Conservation (phyloP, 2,888 invertebrate species). For the Calliopum simillimum region DNA sequence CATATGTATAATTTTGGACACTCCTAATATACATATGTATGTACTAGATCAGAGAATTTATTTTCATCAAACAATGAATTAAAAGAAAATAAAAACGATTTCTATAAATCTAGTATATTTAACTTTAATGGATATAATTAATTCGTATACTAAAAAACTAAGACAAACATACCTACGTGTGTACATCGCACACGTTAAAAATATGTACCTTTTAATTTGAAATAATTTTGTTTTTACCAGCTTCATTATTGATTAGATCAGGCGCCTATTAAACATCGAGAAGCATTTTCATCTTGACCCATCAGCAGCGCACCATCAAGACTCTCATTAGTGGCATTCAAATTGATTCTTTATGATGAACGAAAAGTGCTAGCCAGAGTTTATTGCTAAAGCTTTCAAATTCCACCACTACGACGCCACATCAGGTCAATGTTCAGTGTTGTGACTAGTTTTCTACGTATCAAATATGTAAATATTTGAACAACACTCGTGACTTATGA, state of each 20-base stretch:
- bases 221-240: constrained; percentile 9
- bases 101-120: too few relatives aligned
- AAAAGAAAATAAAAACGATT: too few relatives aligned
- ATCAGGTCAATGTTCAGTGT: too few relatives aligned
- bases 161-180: neutral
- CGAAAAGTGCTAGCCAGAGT: constrained; percentile 9
- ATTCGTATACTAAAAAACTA: neutral
- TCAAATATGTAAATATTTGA: too few relatives aligned
- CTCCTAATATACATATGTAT: too few relatives aligned
- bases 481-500: too few relatives aligned
- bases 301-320: constrained; percentile 37
- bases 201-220: neutral
- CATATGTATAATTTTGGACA: too few relatives aligned
- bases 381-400: too few relatives aligned
- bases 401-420: too few relatives aligned
- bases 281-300: constrained; percentile 40
- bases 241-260: constrained; percentile 39
- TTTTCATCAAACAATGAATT: too few relatives aligned
- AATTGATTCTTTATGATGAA: constrained; percentile 27
- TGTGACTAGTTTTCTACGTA: too few relatives aligned
- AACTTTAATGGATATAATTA: neutral
- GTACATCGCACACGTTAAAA: constrained; percentile 3
- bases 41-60: too few relatives aligned
- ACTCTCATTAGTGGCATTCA: constrained; percentile 21
- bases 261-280: constrained; percentile 47